phyloP scores from a whole-genome alignment of 2,888 invertebrate genomes.

The Fissipunctia ypsillon region DNA sequence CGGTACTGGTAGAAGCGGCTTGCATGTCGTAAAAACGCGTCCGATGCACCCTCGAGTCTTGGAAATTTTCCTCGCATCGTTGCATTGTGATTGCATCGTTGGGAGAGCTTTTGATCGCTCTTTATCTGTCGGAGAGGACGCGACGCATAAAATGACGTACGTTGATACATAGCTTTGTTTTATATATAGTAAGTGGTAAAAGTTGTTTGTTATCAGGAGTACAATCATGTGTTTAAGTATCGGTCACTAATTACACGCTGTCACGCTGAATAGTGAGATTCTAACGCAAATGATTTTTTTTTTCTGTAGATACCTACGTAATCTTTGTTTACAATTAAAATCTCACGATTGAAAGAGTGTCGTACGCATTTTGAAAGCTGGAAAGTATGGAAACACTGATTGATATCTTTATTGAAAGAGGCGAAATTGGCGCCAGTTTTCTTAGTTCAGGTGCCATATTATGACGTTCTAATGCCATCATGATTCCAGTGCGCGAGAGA shows the following conservation, averaged over 20 bases:
- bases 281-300: too few relatives aligned
- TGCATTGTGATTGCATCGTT: conserved; percentile 33
- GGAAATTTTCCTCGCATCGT: conserved; percentile 61
- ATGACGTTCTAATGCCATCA: too few relatives aligned
- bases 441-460: too few relatives aligned
- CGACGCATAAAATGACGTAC: conserved; percentile 36
- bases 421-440: conserved; percentile 3
- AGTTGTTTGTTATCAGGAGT: too few relatives aligned
- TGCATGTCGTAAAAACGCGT: conserved; percentile 40
- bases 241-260: too few relatives aligned
- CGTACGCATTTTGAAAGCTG: background rate
- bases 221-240: too few relatives aligned
- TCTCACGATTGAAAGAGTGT: background rate
- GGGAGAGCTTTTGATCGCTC: conserved; percentile 43
- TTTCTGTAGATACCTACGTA: too few relatives aligned
- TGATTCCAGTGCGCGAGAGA: too few relatives aligned
- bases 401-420: background rate
- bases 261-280: too few relatives aligned
- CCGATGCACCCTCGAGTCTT: conserved; percentile 35
- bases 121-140: conserved; percentile 24
- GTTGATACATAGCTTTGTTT: conserved; percentile 9
- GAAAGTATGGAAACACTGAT: background rate
- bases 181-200: too few relatives aligned
- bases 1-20: conserved; percentile 18
- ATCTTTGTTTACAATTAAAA: background rate